phyloP scores from a whole-genome alignment of 2,113 vertebrate genomes.

The Hydrolagus affinis region DNA sequence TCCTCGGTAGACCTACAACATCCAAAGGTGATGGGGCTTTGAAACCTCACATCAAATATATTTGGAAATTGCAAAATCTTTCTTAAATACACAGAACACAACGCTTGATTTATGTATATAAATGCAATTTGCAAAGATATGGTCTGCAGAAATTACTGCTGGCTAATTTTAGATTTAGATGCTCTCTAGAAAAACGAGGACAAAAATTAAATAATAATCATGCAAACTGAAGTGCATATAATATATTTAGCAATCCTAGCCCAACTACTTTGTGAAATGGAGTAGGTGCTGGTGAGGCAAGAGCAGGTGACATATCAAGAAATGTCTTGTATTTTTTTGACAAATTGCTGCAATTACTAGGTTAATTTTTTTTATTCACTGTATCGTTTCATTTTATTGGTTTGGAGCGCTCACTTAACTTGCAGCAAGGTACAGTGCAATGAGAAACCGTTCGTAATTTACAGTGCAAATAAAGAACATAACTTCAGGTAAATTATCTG shows the following conservation, averaged over 20 bases:
- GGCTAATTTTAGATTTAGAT: slow-evolving; percentile 2
- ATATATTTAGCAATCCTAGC: slow-evolving; percentile 4
- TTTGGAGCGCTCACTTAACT: not conserved
- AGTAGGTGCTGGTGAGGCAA: not conserved
- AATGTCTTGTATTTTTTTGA: not conserved
- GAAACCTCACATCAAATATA: not conserved
- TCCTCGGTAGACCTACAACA: no score
- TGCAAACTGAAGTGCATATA: not conserved
- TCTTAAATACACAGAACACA: not conserved
- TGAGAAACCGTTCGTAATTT: not conserved
- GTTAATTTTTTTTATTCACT: not conserved
- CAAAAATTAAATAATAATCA: not conserved
- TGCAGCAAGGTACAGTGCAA: not conserved
- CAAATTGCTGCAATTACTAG: not conserved
- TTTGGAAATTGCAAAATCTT: not conserved
- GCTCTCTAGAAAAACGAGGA: not conserved
- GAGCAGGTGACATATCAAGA: not conserved
- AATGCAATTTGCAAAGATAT: not conserved
- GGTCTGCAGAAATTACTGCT: not conserved
- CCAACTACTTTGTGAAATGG: not conserved
- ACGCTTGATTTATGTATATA: not conserved
- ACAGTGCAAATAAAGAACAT: not conserved
- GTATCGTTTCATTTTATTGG: not conserved
- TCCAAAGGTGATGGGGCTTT: no score
- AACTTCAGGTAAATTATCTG: not conserved